phyloP scores from a whole-genome alignment of 2,888 invertebrate genomes.

The Cistogaster globosa region DNA sequence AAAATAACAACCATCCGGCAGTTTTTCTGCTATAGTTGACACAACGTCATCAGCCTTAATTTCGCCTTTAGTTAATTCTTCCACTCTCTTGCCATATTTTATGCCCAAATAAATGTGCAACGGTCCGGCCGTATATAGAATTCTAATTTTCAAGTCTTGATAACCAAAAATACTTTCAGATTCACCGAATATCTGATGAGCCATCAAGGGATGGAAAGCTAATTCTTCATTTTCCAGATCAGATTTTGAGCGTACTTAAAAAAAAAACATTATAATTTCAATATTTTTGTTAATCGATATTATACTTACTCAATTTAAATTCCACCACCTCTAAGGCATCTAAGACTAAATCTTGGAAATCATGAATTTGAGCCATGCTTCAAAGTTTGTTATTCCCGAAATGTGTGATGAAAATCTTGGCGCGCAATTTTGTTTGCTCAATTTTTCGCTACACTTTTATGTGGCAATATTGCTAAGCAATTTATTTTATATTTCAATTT shows the following conservation, averaged over 20 bases:
- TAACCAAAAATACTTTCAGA: conserved; percentile 97
- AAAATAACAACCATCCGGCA: conserved; percentile 87
- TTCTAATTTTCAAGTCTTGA: conserved; percentile 89
- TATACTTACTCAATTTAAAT: conserved; percentile 81
- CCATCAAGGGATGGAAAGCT: conserved; percentile 92
- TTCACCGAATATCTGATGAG: conserved; percentile 96
- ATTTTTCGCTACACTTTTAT: neutral
- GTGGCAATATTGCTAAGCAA: neutral
- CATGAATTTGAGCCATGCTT: conserved; percentile 78
- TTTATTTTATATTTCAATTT: neutral
- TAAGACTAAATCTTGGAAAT: conserved; percentile 79
- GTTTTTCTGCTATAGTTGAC: conserved; percentile 86
- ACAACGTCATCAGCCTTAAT: conserved; percentile 90
- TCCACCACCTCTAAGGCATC: conserved; percentile 81
- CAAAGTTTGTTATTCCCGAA: conserved; percentile 6
- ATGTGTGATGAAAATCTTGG: conserved; percentile 71
- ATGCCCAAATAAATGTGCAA: conserved; percentile 91
- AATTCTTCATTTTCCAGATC: conserved; percentile 87
- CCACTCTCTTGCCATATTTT: conserved; percentile 87
- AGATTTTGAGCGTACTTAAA: conserved; percentile 85
- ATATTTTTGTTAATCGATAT: neutral
- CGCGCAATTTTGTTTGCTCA: conserved; percentile 73
- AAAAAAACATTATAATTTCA: neutral
- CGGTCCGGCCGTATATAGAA: conserved; percentile 92
- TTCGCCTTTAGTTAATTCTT: conserved; percentile 84